A percentile compares a stretch with the other conserved stretches of the same genome.
These are phyloP conservation scores for Callorhinus ursinus DNA, from an alignment of 2,113 vertebrate genomes.

Conservation along the genomic window DNA sequence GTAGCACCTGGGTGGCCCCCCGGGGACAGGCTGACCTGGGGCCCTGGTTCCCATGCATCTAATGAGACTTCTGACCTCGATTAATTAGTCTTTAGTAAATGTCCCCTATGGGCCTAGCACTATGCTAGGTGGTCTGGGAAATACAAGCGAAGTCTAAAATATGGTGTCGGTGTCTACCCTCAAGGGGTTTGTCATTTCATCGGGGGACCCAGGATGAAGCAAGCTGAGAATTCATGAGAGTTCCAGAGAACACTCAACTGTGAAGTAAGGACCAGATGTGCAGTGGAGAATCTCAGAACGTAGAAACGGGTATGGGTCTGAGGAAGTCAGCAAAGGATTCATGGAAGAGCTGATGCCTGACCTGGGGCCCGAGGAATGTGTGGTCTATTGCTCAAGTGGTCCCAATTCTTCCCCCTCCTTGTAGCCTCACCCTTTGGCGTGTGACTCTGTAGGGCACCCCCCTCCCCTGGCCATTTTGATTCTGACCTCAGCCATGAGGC, in stretches of 20 bases:
- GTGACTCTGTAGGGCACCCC: background rate
- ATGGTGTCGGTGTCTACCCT: background rate
- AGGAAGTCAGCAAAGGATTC: conserved; percentile 36
- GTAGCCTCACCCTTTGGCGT: background rate
- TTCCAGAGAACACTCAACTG: background rate
- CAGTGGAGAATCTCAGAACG: background rate
- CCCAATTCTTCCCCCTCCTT: background rate
- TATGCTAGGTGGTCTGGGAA: background rate
- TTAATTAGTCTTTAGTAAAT: conserved; percentile 10
- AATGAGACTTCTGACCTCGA: background rate
- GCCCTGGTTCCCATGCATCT: background rate
- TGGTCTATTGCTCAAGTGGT: background rate
- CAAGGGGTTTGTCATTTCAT: background rate
- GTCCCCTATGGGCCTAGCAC: background rate
- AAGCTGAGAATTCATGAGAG: conserved; percentile 10
- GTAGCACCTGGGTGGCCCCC: background rate
- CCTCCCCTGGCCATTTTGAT: background rate
- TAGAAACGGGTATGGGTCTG: background rate
- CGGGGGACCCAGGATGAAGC: background rate
- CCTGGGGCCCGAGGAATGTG: background rate
- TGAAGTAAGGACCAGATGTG: background rate
- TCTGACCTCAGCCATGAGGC: background rate
- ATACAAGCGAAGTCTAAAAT: background rate
- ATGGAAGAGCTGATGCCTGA: background rate
- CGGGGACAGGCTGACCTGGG: background rate